Conservation (phyloP, 2,888 invertebrate species). For the Bruchidius siliquastri region DNA sequence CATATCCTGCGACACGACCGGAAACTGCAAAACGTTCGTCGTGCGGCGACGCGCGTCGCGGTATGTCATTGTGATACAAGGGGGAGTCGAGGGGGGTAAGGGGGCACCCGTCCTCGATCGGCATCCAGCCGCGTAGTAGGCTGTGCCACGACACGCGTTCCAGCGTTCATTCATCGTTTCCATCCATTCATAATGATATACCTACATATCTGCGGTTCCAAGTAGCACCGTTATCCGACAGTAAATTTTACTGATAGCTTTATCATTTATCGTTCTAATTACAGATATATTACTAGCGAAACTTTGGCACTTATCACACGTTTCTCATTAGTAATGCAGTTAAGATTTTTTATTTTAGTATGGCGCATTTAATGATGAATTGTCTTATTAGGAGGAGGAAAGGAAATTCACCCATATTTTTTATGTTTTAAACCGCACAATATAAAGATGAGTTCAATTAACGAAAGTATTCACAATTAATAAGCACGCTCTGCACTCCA, state of each 20-base stretch:
- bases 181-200: background rate
- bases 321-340: no score
- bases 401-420: no score
- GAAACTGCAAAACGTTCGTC: background rate
- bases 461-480: no score
- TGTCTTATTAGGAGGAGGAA: no score
- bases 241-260: background rate
- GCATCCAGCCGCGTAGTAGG: background rate
- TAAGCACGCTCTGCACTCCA: no score
- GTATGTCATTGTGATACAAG: background rate
- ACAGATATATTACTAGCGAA: no score
- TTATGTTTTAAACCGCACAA: no score
- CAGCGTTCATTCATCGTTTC: background rate
- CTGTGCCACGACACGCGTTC: background rate
- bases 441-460: no score
- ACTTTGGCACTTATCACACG: no score
- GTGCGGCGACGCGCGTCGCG: background rate
- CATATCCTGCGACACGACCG: background rate
- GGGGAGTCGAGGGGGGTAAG: background rate
- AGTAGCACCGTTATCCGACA: background rate
- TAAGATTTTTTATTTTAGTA: no score
- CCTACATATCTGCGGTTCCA: background rate
- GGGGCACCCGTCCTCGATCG: background rate
- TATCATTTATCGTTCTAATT: no score
- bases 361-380: no score